These are phyloP conservation scores for Congeria kusceri DNA, from an alignment of 2,888 invertebrate genomes.

Conservation along the genomic window DNA sequence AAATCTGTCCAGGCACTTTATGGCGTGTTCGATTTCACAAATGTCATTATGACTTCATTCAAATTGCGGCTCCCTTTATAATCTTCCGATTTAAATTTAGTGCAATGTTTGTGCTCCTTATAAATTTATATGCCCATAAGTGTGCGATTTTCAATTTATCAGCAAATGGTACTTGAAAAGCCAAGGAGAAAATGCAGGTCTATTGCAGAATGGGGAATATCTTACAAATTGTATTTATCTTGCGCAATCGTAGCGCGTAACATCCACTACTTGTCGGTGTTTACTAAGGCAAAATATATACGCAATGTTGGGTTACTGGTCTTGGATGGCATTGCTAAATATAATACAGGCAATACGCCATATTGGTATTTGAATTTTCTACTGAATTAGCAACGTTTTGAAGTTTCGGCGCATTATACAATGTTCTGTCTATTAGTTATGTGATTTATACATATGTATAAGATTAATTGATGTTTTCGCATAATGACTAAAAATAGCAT, in stretches of 20 bases:
- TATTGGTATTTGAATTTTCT: too few species aligned
- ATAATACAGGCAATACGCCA: too few species aligned
- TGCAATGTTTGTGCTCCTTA: constrained; percentile 1
- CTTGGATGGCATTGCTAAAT: too few species aligned
- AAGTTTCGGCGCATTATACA: too few species aligned
- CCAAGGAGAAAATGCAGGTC: constrained; percentile 9
- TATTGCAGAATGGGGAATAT: constrained; percentile 44
- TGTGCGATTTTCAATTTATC: constrained; percentile 26
- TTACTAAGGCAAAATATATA: constrained; percentile 27
- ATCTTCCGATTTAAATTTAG: not conserved
- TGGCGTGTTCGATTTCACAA: not conserved
- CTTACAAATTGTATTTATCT: constrained; percentile 48
- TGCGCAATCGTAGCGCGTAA: constrained; percentile 22
- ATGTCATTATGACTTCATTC: not conserved
- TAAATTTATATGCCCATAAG: not conserved
- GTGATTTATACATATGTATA: too few species aligned
- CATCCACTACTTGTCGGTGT: constrained; percentile 42
- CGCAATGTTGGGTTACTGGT: too few species aligned
- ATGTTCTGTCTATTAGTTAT: too few species aligned
- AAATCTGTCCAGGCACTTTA: not conserved
- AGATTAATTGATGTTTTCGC: too few species aligned
- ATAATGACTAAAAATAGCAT: too few species aligned
- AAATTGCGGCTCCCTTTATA: not conserved
- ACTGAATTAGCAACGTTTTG: too few species aligned
- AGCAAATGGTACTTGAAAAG: constrained; percentile 21